Evolutionary conservation across 2,888 invertebrate species (phyloP).

Genomic region (Gerris lacustris): DNA sequence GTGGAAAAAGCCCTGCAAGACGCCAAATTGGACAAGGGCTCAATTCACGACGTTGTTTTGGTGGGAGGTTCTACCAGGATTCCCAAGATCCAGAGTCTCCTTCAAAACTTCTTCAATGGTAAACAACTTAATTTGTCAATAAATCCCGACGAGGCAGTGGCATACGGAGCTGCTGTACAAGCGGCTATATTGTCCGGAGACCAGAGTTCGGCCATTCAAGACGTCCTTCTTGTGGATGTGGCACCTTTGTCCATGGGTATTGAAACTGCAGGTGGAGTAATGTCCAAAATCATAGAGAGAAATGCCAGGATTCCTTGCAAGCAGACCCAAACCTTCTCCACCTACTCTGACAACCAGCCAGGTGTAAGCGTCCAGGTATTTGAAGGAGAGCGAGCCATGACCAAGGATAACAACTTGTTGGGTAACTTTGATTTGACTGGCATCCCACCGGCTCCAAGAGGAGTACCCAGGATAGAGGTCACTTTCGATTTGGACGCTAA

Average conservation of each 20-base stretch:
- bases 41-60: slow-evolving; percentile 68
- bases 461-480: slow-evolving; percentile 63
- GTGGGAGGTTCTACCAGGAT: slow-evolving; percentile 86
- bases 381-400: slow-evolving; percentile 72
- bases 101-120: slow-evolving; percentile 37
- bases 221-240: slow-evolving; percentile 50
- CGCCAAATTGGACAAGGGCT: slow-evolving; percentile 69
- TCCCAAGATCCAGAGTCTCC: slow-evolving; percentile 77
- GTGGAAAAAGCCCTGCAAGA: slow-evolving; percentile 77
- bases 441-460: slow-evolving; percentile 73
- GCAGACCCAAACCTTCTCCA: slow-evolving; percentile 61
- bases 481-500: slow-evolving; percentile 85
- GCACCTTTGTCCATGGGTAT: slow-evolving; percentile 57
- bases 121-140: slow-evolving; percentile 60
- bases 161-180: slow-evolving; percentile 63
- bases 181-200: slow-evolving; percentile 59
- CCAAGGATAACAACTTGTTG: slow-evolving; percentile 74
- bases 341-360: slow-evolving; percentile 68
- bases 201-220: slow-evolving; percentile 52
- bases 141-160: slow-evolving; percentile 71
- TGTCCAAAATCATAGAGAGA: slow-evolving; percentile 59
- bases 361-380: slow-evolving; percentile 60
- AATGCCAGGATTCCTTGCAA: slow-evolving; percentile 60
- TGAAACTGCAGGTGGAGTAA: slow-evolving; percentile 66
- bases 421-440: slow-evolving; percentile 72